Base-by-base conservation (phyloP, 2,888 invertebrate species). In the Mythimna vitellina region DNA sequence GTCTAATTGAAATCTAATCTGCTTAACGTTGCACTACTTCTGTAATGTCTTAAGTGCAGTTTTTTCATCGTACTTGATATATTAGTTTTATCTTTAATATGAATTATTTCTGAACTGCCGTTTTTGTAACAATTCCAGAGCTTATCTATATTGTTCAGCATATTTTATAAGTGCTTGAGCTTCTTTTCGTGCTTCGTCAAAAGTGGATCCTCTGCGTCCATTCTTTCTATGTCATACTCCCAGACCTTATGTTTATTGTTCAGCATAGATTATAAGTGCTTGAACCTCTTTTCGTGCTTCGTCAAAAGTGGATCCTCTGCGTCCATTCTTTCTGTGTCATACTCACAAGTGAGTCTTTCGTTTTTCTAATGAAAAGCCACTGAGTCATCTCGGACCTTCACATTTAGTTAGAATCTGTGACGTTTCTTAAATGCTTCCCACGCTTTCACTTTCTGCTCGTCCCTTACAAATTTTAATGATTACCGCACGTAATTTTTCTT, bases 371-470 rank as follows among this genome's bases (percentile, higher is more conserved):
- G 69, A 84, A 82, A 78, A 78, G 71, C 72, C 75, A 73, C 35
- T 73, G 84, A 88, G 76, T 82, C 76, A 84, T 78, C 61, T 78
- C 65, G 53, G 73, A 76, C 81, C 79, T 85, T 81, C 80, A 81
- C 76, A 80, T 86, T 83, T 80, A 67, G 82, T 66, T 63, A 74
- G 68, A 83, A 82, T 76, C 73, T 66, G 70, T 78, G 65, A 74
- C 63, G 78, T 76, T 64, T 81, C 64, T 78, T 63, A 65, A 72
- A 66, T 58, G 29, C 58, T 83, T 85, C 85, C 64, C 86, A 85
- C 86, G 86, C 80, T 85, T 85, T 85, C 86, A 68, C 80, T 70
- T 61, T 67, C 66, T 65, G 67, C 56, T 78, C 51, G 62, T 68
- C 53, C 70, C 78, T 38, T 75, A 49, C 49, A 60, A 66, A 20